These are phyloP conservation scores for Erpetoichthys calabaricus DNA, from an alignment of 2,797 vertebrate genomes.

Conservation along the genomic window DNA sequence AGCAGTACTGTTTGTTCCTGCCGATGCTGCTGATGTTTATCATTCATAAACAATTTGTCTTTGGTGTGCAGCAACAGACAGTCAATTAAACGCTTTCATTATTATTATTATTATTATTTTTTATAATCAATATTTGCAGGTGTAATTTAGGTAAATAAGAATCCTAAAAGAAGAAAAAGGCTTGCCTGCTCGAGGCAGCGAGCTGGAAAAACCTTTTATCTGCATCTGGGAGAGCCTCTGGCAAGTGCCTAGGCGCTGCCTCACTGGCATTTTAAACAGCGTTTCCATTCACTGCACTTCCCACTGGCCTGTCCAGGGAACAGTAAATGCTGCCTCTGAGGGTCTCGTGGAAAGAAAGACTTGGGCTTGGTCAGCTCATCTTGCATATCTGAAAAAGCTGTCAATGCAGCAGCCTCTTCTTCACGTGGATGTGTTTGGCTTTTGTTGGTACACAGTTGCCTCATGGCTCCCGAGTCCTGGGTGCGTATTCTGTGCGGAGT, in stretches of 20 bases:
- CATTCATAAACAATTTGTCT: conserved; percentile 6
- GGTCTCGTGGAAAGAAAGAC: too few species aligned
- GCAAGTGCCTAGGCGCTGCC: not conserved
- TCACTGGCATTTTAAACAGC: conserved; percentile 4
- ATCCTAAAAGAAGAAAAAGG: not conserved
- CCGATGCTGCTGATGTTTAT: conserved; percentile 10
- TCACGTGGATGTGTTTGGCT: too few species aligned
- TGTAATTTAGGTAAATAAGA: not conserved
- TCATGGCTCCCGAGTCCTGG: too few species aligned
- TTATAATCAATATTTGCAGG: not conserved
- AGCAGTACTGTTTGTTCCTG: conserved; percentile 12
- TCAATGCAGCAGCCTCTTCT: too few species aligned
- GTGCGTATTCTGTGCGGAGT: too few species aligned
- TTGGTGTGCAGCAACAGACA: not conserved
- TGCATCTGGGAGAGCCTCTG: not conserved
- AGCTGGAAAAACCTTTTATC: conserved; percentile 4
- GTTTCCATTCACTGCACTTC: not conserved
- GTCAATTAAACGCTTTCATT: not conserved
- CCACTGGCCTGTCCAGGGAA: too few species aligned
- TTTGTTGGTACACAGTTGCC: too few species aligned
- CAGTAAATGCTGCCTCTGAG: too few species aligned
- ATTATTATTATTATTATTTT: not conserved
- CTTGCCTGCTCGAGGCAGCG: conserved; percentile 6
- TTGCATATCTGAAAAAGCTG: too few species aligned
- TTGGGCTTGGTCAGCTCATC: too few species aligned